phyloP scores from a whole-genome alignment of 2,888 invertebrate species.

The Drosophila emarginata region DNA sequence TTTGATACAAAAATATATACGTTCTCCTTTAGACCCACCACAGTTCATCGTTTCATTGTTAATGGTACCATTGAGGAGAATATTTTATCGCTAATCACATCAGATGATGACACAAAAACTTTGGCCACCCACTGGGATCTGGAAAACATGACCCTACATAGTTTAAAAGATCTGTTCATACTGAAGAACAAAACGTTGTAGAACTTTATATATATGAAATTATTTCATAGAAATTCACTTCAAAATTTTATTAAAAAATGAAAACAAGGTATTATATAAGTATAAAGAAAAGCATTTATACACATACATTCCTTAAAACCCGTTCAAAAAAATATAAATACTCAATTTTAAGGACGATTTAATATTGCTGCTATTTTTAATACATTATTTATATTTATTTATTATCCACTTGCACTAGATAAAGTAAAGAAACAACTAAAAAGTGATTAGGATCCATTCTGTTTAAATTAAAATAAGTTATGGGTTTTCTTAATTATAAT shows the following conservation, averaged over 20 bases:
- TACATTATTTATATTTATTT: background rate
- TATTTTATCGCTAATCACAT: constrained; percentile 80
- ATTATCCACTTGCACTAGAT: background rate
- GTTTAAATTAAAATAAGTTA: background rate
- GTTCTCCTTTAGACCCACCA: constrained; percentile 83
- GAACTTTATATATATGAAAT: background rate
- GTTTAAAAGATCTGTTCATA: constrained; percentile 64
- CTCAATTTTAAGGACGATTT: background rate
- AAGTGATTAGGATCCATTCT: background rate
- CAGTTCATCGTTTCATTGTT: constrained; percentile 88
- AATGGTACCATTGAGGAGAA: constrained; percentile 88
- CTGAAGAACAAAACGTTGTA: constrained; percentile 39
- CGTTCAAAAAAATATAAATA: background rate
- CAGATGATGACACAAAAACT: constrained; percentile 79
- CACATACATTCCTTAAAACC: background rate
- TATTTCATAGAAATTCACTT: background rate
- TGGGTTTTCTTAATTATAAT: no score
- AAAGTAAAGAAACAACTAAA: background rate
- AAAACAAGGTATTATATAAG: background rate
- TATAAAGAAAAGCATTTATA: background rate
- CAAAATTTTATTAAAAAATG: background rate
- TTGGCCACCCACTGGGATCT: constrained; percentile 74
- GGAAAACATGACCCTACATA: constrained; percentile 70
- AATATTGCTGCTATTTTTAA: background rate
- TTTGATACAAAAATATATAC: background rate